Base-by-base conservation (phyloP, 2,888 invertebrate species). In the Cantharis nigra region DNA sequence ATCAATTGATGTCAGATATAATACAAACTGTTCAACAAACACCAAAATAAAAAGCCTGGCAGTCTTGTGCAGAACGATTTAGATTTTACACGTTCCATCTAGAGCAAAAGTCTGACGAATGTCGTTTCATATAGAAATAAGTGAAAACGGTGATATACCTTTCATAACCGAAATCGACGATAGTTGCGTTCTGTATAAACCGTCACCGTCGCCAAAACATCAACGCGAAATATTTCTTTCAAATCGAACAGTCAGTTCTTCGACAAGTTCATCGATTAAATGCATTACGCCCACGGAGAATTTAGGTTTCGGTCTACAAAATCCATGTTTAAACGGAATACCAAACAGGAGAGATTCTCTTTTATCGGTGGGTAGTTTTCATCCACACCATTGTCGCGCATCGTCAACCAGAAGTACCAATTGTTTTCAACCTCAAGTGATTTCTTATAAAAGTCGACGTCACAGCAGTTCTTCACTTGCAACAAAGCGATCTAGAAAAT, bases 1-100 rank as follows among this genome's bases (percentile, higher is more conserved):
- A 71, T 71, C 75, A 75, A 75, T 75, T 71, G 75, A 75, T 75
- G 75, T 75, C 49, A 63, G 71, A 71, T 65, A 65, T 75, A 70
- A 75, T 75, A 72, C 75, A 67, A 64, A 70, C 74, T 33, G 74
- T 75, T 64, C 70, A 63, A 75, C 70, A 75, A 75, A 75, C 74
- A 75, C 70, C 62, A 28, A 63, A 69, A 65, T 49, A 49, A 65
- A 26, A 63, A 70, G 74, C 70, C 9, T 64, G 62, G 70, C 74
- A 75, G 64, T 64, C 74, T 70, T 64, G 63, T 30, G 18, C 11
- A 30, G 49, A 71, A n/a, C 10, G 71, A 63, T 63, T 75, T 28
- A 75, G 75, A 70, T 71, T 71, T 71, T 72, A 26, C 69, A 14
- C 63, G 71, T 64, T 16, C n/a, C 65, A 33, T 63, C 63, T 26